phyloP scores from a whole-genome alignment of 2,797 vertebrate species.

The Euthynnus affinis region DNA sequence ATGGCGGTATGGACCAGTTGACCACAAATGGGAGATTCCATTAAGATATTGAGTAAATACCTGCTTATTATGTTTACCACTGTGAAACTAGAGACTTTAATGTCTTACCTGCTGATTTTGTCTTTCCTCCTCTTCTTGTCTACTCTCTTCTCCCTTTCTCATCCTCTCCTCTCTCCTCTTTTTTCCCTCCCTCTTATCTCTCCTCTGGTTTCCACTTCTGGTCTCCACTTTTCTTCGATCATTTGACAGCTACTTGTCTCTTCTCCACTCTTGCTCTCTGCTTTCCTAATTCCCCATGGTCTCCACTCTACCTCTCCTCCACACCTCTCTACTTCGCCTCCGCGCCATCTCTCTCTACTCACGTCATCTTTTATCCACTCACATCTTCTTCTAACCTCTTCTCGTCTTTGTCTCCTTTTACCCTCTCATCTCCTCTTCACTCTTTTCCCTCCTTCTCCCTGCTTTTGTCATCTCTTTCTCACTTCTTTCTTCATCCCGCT shows the following conservation, averaged over 20 bases:
- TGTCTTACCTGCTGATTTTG: not conserved
- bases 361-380: not conserved
- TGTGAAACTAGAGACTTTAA: not conserved
- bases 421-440: not conserved
- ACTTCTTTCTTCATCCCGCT: not conserved
- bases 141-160: not conserved
- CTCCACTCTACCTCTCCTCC: not conserved
- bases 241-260: not conserved
- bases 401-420: not conserved
- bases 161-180: not conserved
- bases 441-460: not conserved
- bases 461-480: not conserved
- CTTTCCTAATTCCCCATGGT: not conserved
- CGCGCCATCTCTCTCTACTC: not conserved
- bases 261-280: not conserved
- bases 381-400: constrained; percentile 14
- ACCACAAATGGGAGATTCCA: not conserved
- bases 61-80: not conserved
- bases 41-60: not conserved
- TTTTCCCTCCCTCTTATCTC: not conserved
- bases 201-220: not conserved
- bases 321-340: not conserved
- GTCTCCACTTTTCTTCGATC: not conserved
- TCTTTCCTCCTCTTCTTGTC: not conserved
- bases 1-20: not conserved